phyloP scores from a whole-genome alignment of 64 coral and sea anemone genomes.

The Platygyra sinensis region DNA sequence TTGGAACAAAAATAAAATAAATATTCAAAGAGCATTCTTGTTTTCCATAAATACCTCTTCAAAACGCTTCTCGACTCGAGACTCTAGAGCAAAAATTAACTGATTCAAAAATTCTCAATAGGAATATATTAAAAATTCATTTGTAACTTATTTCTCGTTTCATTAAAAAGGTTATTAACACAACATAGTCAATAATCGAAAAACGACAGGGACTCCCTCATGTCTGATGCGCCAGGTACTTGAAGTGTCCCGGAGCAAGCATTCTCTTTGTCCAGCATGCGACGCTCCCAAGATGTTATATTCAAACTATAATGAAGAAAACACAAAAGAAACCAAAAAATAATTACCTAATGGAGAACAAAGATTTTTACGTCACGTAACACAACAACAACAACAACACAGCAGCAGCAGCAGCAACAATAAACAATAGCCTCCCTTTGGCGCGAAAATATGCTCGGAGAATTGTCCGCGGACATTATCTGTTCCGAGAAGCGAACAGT shows the following conservation, averaged over 20 bases:
- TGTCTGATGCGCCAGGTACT: background rate
- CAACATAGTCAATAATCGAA: constrained; percentile 11
- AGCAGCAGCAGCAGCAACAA: background rate
- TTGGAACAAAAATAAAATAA: too few species aligned
- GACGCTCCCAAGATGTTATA: constrained; percentile 9
- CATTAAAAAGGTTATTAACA: background rate
- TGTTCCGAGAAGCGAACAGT: too few species aligned
- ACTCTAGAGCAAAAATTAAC: too few species aligned
- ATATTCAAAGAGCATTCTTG: too few species aligned
- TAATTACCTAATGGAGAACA: background rate
- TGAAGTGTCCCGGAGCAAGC: background rate
- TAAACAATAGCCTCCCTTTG: too few species aligned
- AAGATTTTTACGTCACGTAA: too few species aligned
- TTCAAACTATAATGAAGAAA: constrained; percentile 1
- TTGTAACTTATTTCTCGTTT: background rate
- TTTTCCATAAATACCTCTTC: too few species aligned
- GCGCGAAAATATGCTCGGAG: too few species aligned
- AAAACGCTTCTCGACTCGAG: too few species aligned
- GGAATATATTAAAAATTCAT: background rate
- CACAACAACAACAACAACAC: background rate
- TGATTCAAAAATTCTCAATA: background rate
- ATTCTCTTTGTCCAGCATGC: background rate
- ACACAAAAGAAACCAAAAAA: too few species aligned
- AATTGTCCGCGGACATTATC: too few species aligned
- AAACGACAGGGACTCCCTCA: constrained; percentile 17